Base-by-base conservation (phyloP, 35 echinoderm and acorn worm genomes). In the Ophiothrix spiculata region DNA sequence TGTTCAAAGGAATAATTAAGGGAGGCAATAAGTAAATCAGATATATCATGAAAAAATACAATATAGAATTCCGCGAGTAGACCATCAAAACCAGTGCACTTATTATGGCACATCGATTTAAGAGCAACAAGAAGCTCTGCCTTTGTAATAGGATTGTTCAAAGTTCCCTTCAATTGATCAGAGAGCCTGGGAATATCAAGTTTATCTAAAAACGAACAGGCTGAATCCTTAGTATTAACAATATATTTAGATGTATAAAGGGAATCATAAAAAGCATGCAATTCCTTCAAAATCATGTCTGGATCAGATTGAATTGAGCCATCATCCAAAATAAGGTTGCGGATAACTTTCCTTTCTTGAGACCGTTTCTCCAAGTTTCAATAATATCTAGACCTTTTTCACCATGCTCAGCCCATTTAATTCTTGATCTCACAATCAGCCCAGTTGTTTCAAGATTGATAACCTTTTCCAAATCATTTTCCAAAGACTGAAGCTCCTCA, bases 341-440 rank as follows among this genome's bases (percentile, higher is more conserved):
- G 45, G n/a, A 6, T 69, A n/a, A 10, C 8, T n/a, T 69, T 69
- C 60, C 29, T 69, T 69, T 69, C 60, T 4, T 1, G 29, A 69
- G 23, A 6, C 60, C 23, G 32, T 78, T 39, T 78, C 25, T 78
- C 76, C 25, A 78, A 39, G 25, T 39, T 78, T 16, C 76, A 34
- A n/a, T 34, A 78, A 78, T 78, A 78, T 16, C 33, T 36, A 4
- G 76, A 78, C 32, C 76, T 36, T 78, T 78, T 35, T 78, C 76
- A 16, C 76, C 76, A 21, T 78, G 11, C 38, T 78, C 76, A 33
- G 31, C 33, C 76, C 76, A 78, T 3, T 36, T 33, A 78, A 36
- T 78, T 37, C 76, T 36, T 34, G 76, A 78, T 11, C 76, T 11
- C 4, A 39, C 25, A 37, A 78, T 78, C 33, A 78, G 36, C 32